A percentile compares a stretch with the other conserved stretches of the same genome.
These are phyloP conservation scores for Aphelinus certus DNA, from an alignment of 1,140 invertebrate species.

Conservation along the genomic window DNA sequence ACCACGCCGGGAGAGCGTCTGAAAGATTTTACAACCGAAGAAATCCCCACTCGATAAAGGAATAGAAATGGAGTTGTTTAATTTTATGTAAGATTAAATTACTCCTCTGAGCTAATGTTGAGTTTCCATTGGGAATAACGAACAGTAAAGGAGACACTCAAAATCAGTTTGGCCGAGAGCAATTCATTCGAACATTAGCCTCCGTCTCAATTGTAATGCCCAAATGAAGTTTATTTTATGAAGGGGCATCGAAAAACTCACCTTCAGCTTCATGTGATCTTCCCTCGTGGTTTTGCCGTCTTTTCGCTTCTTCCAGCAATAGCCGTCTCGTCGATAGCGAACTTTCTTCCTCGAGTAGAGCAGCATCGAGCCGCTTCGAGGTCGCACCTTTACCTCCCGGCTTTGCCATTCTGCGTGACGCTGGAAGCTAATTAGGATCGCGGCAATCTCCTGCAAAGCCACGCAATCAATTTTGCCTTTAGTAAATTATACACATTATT, in stretches of 20 bases:
- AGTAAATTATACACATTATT: not conserved
- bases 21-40: too few species aligned
- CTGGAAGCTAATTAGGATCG: slow-evolving; percentile 96
- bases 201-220: too few species aligned
- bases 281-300: slow-evolving; percentile 97
- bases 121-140: too few species aligned
- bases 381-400: slow-evolving; percentile 96
- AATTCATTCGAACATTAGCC: not conserved
- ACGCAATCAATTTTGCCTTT: slow-evolving; percentile 15
- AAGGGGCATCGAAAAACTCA: slow-evolving; percentile 56
- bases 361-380: slow-evolving; percentile 96
- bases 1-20: not conserved
- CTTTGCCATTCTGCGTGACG: slow-evolving; percentile 96
- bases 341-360: slow-evolving; percentile 96
- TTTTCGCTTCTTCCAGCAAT: slow-evolving; percentile 98
- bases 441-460: slow-evolving; percentile 92
- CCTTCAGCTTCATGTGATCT: slow-evolving; percentile 99
- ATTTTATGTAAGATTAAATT: too few species aligned
- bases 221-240: too few species aligned
- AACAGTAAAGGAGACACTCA: too few species aligned
- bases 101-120: too few species aligned
- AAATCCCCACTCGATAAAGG: too few species aligned
- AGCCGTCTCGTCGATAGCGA: slow-evolving; percentile 94
- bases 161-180: too few species aligned
- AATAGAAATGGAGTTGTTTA: too few species aligned